phyloP scores from a whole-genome alignment of 2,888 invertebrate species.

The Metallyticus violacea region DNA sequence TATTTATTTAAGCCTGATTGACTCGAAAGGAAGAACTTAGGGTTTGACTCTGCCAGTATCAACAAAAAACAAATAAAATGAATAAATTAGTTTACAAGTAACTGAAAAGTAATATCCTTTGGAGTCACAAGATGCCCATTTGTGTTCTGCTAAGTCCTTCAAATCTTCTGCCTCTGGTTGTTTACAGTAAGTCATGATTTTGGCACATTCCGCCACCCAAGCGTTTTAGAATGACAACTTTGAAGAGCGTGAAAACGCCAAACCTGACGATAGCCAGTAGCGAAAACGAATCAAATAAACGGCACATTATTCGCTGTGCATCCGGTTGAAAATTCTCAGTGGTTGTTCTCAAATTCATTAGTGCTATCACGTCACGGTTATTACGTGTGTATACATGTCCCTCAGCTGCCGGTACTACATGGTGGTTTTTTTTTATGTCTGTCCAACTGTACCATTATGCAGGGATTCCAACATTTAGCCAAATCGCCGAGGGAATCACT shows the following conservation, averaged over 20 bases:
- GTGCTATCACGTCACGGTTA: background rate
- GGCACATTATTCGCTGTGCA: background rate
- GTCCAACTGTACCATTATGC: background rate
- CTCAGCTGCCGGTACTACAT: background rate
- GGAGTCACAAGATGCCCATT: too few species aligned
- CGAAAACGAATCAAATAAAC: background rate
- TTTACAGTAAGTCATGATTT: too few species aligned
- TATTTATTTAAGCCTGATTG: too few species aligned
- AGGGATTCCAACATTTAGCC: background rate
- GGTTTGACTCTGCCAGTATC: too few species aligned
- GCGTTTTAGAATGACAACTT: too few species aligned
- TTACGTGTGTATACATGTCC: background rate
- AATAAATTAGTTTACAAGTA: too few species aligned
- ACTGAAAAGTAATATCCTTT: too few species aligned
- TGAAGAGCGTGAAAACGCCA: background rate
- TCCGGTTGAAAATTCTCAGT: background rate
- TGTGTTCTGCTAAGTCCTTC: too few species aligned
- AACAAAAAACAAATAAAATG: too few species aligned
- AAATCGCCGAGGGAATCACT: background rate
- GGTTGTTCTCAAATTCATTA: background rate
- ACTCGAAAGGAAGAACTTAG: too few species aligned
- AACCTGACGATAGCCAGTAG: background rate
- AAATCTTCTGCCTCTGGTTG: too few species aligned
- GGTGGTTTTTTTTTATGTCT: background rate
- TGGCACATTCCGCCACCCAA: background rate